phyloP scores from a whole-genome alignment of 2,797 vertebrate species.

The Brachyrhaphis roseni region DNA sequence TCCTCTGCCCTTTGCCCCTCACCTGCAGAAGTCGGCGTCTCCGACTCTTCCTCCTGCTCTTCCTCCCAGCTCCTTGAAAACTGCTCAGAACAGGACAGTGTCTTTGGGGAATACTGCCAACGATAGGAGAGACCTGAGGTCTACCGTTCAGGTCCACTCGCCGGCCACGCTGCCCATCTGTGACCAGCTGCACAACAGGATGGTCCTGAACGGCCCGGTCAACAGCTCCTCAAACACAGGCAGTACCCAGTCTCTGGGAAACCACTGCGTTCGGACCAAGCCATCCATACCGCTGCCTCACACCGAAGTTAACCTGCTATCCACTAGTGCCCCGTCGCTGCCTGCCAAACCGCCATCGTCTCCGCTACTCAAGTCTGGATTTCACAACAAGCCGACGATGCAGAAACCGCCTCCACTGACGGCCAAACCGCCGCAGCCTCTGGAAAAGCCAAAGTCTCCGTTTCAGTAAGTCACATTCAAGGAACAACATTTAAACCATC shows the following conservation, averaged over 20 bases:
- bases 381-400: constrained; percentile 57
- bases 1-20: constrained; percentile 53
- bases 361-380: constrained; percentile 52
- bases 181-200: constrained; percentile 71
- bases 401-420: constrained; percentile 66
- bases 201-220: constrained; percentile 49
- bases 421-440: constrained; percentile 60
- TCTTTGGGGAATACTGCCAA: constrained; percentile 7
- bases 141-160: not conserved
- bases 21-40: constrained; percentile 46
- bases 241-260: constrained; percentile 38
- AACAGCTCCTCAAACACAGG: constrained; percentile 39
- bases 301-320: not conserved
- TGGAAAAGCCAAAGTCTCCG: constrained; percentile 56
- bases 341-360: constrained; percentile 18
- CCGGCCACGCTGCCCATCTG: constrained; percentile 68
- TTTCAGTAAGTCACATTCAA: constrained; percentile 85
- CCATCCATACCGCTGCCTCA: not conserved
- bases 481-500: not conserved
- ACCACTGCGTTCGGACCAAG: constrained; percentile 57
- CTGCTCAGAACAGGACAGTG: not conserved
- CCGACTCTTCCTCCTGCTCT: constrained; percentile 9
- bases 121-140: constrained; percentile 36
- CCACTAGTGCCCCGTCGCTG: not conserved
- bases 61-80: constrained; percentile 40